Base-by-base conservation (phyloP, 2,797 vertebrate species). In the Botia kubotai region DNA sequence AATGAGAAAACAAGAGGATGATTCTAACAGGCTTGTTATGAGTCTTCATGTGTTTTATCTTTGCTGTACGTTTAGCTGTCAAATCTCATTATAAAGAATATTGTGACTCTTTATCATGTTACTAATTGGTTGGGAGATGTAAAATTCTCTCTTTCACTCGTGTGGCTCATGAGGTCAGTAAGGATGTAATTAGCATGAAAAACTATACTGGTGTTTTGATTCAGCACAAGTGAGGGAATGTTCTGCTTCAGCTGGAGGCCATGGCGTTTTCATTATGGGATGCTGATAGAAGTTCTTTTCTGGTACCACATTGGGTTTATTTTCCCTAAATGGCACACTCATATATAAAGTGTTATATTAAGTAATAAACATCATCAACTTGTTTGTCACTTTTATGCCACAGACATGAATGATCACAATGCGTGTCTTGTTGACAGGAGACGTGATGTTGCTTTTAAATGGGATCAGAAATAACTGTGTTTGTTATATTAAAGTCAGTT, bases 171-270 rank as follows among this genome's bases (percentile, higher is more conserved):
- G 84, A 86, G 86, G 84, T 87, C 86, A 87, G 84, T 68, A 67
- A 43, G 43, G 72, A 75, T 85, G 82, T 82, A 81, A 85, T 84
- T 87, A 80, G 75, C 79, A 87, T 85, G 86, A 87, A 87, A 87
- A 82, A 55, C 84, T 79, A 87, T 84, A 72, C 82, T 57, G 0
- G 1, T 87, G 86, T 87, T 87, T 87, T 84, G 80, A 84, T 87
- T 81, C 81, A 72, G 84, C 26, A 70, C 65, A 84, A 84, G 84
- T 87, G 84, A 85, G 75, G 77, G 82, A 71, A 85, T 85, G 80
- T 82, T 74, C 74, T 53, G 82, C 80, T 84, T 83, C 83, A 86
- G 72, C 82, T 82, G 83, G 77, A 33, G 62, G 39, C 75, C 79
- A 77, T 69, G 75, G 21, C 75, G 21, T 48, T 77, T 69, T 77